These are phyloP conservation scores for Lamellibrachia columna DNA, from an alignment of 2,888 invertebrate species.

Conservation along the genomic window DNA sequence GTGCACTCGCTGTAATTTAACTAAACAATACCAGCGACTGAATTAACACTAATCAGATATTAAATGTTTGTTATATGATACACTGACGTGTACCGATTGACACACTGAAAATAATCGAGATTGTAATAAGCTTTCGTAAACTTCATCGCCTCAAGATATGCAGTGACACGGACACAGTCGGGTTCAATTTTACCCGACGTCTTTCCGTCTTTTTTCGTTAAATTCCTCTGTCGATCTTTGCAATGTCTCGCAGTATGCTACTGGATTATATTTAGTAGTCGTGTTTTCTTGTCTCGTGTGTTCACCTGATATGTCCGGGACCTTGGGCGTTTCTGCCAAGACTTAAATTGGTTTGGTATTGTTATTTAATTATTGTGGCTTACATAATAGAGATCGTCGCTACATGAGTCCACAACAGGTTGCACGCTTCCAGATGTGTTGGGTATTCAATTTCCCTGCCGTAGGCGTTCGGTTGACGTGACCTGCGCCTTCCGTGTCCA, in stretches of 20 bases:
- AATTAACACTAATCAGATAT: not conserved
- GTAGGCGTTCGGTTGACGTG: not conserved
- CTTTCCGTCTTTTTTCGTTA: not conserved
- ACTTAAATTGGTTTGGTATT: not conserved
- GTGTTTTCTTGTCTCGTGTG: not conserved
- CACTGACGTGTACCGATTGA: slow-evolving; percentile 1
- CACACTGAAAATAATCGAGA: not conserved
- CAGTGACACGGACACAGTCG: not conserved
- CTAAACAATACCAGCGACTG: not conserved
- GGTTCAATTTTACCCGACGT: not conserved
- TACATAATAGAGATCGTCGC: not conserved
- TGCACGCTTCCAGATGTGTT: not conserved
- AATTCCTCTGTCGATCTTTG: not conserved
- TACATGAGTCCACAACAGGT: not conserved
- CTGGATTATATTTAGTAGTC: not conserved
- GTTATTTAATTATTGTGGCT: not conserved
- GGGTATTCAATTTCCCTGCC: not conserved
- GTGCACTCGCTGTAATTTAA: not conserved
- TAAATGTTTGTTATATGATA: not conserved
- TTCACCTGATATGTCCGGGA: not conserved
- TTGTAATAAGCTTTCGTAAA: not conserved
- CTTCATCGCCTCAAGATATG: not conserved
- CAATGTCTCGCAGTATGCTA: not conserved
- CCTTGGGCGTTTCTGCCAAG: slow-evolving; percentile 16
- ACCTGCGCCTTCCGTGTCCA: not conserved